Evolutionary conservation across 2,797 vertebrate species (phyloP).

Genomic region (Poecilia picta): DNA sequence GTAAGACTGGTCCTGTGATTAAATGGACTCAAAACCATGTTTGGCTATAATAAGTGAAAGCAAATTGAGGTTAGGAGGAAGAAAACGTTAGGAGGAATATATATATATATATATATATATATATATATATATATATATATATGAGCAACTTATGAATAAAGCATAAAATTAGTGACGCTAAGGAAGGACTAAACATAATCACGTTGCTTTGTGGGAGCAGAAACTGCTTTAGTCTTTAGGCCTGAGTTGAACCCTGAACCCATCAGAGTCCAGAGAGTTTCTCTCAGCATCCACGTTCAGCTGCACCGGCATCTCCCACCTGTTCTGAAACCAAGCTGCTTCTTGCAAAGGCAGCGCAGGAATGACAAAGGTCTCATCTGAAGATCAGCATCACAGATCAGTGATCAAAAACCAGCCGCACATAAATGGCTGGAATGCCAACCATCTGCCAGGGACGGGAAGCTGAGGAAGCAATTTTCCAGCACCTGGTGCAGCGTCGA

Average conservation of each 20-base stretch:
- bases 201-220: neutral
- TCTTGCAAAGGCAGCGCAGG: neutral
- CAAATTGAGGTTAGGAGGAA: neutral
- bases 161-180: neutral
- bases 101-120: neutral
- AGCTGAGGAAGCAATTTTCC: neutral
- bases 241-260: neutral
- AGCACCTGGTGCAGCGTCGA: neutral
- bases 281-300: neutral
- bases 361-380: neutral
- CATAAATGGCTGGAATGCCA: neutral
- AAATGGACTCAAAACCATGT: neutral
- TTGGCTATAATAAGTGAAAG: neutral
- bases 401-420: slow-evolving; percentile 10
- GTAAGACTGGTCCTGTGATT: neutral
- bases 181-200: neutral
- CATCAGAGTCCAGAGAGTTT: neutral
- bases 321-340: neutral
- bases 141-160: neutral
- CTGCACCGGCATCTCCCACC: neutral
- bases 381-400: slow-evolving; percentile 16
- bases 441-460: slow-evolving; percentile 1
- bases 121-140: neutral
- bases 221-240: neutral
- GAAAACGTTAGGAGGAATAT: no score